Conservation (phyloP, 2,113 vertebrate genomes). For the Psittacara wagleri region DNA sequence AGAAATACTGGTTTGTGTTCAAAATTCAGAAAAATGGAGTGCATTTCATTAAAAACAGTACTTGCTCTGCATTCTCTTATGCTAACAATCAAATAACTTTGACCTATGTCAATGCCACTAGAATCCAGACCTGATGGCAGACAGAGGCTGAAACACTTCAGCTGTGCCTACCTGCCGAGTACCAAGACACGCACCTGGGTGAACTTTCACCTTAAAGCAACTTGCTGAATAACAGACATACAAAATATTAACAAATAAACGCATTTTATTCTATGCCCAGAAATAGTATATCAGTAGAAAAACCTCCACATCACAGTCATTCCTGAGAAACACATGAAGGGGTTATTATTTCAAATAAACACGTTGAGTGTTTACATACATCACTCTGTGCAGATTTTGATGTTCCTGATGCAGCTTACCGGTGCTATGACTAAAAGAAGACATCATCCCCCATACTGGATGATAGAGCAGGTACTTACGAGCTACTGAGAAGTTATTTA, state of each 20-base stretch:
- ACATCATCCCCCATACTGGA: background rate
- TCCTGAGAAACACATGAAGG: background rate
- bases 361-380: background rate
- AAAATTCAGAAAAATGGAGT: background rate
- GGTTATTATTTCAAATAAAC: background rate
- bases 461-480: slow-evolving; percentile 78
- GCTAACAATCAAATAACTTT: background rate
- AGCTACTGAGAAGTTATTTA: slow-evolving; percentile 98
- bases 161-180: background rate
- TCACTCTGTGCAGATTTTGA: background rate
- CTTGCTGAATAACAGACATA: background rate
- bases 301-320: background rate
- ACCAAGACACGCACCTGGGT: rapidly evolving
- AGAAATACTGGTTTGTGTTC: background rate
- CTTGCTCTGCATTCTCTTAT: background rate
- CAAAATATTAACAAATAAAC: background rate
- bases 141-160: background rate
- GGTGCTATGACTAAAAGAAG: background rate
- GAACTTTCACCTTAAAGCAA: background rate
- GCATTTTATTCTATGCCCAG: background rate
- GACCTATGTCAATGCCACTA: background rate
- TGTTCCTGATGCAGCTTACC: background rate
- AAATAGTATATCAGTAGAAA: background rate
- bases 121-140: background rate
- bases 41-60: background rate